Evolutionary conservation across 2,113 vertebrate species (phyloP), one percentile per base, ranked within the genome.

Genomic region (Condylura cristata): DNA sequence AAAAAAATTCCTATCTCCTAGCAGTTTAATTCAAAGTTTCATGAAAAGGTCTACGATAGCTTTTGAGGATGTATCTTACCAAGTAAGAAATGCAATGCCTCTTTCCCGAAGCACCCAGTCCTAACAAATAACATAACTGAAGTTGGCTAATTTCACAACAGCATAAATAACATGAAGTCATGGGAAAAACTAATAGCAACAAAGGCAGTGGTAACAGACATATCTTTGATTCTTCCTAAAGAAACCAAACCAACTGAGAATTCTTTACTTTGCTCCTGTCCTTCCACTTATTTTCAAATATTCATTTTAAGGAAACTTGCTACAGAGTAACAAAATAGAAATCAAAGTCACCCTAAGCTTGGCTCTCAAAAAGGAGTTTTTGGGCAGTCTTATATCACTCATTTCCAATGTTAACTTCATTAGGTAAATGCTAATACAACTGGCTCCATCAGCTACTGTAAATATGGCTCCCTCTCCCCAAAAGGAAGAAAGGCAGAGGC

Each of bases 271-370:
- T 63, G 34, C 22, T 87, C 63, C 88, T 32, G 48, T 96, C 24
- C 28, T 79, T 87, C 20, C 12, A 76, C 8, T 89, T 90, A 71
- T 22, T 94, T 83, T 93, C 76, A 53, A 28, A 68, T 87, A 88
- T 37, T 79, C 63, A 68, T 34, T 83, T 70, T 90, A 86, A 93
- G 41, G 26, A 51, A 51, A 81, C 0, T 9, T 75, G 30, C 70
- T 90, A 76, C 11, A 76, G 51, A 76, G 82, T 70, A 34, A 93
- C 11, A n/a, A 39, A 90, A 71, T 1, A 71, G 30, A 90, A 58
- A 68, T 83, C 46, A 63, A 93, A 90, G 79, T 86, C 58, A 82
- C 22, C 71, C 34, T 48, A 81, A 76, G 81, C 28, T 41, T 87
- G 56, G 34, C 46, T 71, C 9, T 41, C 88, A 93, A 81, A 93